Evolutionary conservation across 30 jellyfish, hydroid and myxozoan genomes (phyloP).

Genomic region (Hydra vulgaris): DNA sequence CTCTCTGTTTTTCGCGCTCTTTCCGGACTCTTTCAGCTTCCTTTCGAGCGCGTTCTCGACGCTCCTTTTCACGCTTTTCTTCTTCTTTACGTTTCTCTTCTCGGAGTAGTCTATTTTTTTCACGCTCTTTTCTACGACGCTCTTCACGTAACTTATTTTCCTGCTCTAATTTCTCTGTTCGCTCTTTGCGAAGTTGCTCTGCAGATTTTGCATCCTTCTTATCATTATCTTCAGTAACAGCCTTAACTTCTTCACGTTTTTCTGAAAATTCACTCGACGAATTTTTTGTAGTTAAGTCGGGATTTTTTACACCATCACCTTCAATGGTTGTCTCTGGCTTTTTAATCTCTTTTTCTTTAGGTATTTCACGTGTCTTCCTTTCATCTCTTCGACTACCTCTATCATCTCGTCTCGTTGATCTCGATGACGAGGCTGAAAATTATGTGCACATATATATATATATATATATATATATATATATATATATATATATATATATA

Average conservation of each 20-base stretch:
- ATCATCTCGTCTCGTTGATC: constrained; percentile 22
- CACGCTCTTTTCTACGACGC: constrained; percentile 59
- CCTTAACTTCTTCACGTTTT: background rate
- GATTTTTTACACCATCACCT: background rate
- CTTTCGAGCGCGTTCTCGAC: constrained; percentile 78
- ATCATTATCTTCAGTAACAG: constrained; percentile 8
- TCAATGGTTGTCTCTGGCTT: background rate
- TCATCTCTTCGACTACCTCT: constrained; percentile 1
- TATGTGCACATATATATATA: too few relatives aligned
- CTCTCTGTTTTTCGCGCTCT: constrained; percentile 73
- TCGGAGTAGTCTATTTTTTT: constrained; percentile 61
- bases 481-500: too few relatives aligned
- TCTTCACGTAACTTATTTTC: constrained; percentile 55
- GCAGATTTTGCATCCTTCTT: constrained; percentile 1
- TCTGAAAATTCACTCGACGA: constrained; percentile 13
- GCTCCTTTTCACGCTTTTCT: constrained; percentile 69
- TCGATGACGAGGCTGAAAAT: constrained; percentile 19
- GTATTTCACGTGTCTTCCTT: constrained; percentile 11
- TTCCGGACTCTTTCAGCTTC: constrained; percentile 79
- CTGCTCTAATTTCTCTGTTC: constrained; percentile 50
- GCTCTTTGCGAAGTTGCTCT: constrained; percentile 46
- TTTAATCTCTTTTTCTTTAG: background rate
- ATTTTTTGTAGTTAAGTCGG: constrained; percentile 26
- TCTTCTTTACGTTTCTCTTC: constrained; percentile 77
- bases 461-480: too few relatives aligned